Evolutionary conservation across 2,113 vertebrate genomes (phyloP), one percentile per base, ranked within the genome.

Genomic region (rabbit (Oryctolagus cuniculus)): DNA sequence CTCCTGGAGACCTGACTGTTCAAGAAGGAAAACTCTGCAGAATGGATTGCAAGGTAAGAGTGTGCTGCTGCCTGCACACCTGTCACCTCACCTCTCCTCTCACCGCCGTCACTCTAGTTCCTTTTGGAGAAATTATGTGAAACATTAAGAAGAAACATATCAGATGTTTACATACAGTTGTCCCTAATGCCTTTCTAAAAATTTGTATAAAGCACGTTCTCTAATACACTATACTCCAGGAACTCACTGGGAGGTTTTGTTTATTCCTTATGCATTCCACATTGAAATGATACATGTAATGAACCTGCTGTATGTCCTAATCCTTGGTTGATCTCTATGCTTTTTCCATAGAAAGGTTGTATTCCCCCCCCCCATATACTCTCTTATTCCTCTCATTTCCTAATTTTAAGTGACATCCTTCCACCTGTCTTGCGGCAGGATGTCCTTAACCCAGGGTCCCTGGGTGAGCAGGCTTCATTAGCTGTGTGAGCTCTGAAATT

Each of bases 11-110:
- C 95, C 98, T 99, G 97, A 99, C 99, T 24, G 99, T 99, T 15
- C 99, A 99, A 97, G 99, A 99, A 98, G 99, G 99, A 55, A 99
- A 99, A 51, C 99, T 99, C 3, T 99, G 99, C 96, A 98, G 99
- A 93, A 99, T 99, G 99, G 99, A 99, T 97, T 99, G 99, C 98
- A 99, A 99, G 98, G 99, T 99, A 98, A 98, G 97, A 91, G 55
- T n/a, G 55, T 16, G 17, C 3, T 58, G 3, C 1, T 21, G 27
- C 64, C n/a, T 79, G 9, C 72, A 58, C 44, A 19, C 22, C 27
- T 5, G 1, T 6, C 10, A 7, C 36, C 67, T 29, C 49, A 0
- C 67, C 53, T 55, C 49, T 36, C 15, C 12, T 85, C 9, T 70
- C 13, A 10, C 0, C 6, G 44, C 49, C 25, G 19, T 53, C 58